A percentile compares a stretch with the other conserved stretches of the same genome.
Conservation (phyloP, 2,888 invertebrate species). For the Microctonus brassicae region DNA sequence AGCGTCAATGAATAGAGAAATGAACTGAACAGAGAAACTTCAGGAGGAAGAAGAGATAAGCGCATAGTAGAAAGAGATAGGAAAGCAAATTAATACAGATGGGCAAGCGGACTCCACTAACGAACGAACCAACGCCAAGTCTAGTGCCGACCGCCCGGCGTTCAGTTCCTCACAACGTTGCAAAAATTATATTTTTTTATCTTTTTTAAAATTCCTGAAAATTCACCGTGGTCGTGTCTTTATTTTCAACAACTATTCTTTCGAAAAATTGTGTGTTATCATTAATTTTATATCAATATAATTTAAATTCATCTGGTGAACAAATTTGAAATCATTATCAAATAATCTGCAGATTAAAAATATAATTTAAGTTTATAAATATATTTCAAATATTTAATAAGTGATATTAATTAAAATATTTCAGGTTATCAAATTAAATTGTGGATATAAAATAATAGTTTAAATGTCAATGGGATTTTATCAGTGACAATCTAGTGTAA, state of each 20-base stretch:
- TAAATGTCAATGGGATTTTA: background rate
- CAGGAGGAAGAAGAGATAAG: constrained; percentile 4
- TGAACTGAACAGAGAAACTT: background rate
- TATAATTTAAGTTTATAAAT: too few species aligned
- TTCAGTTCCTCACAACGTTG: constrained; percentile 46
- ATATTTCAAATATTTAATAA: too few species aligned
- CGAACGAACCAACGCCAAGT: constrained; percentile 68
- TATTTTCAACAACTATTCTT: background rate
- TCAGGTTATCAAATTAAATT: background rate
- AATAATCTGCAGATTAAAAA: too few species aligned
- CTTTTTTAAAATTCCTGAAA: background rate
- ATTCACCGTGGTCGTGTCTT: background rate
- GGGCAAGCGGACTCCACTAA: constrained; percentile 66
- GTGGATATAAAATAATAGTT: background rate
- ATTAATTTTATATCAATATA: too few species aligned
- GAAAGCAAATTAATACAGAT: constrained; percentile 68
- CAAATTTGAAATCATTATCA: too few species aligned
- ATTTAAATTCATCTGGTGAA: too few species aligned
- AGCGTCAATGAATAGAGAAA: constrained; percentile 30
- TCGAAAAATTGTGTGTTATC: background rate
- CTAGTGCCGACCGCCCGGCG: constrained; percentile 64
- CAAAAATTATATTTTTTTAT: background rate
- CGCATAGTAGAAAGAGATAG: constrained; percentile 52
- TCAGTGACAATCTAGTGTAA: background rate
- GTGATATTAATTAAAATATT: background rate